Evolutionary conservation across 2,888 invertebrate species (phyloP).

Genomic region (Diloba caeruleocephala): DNA sequence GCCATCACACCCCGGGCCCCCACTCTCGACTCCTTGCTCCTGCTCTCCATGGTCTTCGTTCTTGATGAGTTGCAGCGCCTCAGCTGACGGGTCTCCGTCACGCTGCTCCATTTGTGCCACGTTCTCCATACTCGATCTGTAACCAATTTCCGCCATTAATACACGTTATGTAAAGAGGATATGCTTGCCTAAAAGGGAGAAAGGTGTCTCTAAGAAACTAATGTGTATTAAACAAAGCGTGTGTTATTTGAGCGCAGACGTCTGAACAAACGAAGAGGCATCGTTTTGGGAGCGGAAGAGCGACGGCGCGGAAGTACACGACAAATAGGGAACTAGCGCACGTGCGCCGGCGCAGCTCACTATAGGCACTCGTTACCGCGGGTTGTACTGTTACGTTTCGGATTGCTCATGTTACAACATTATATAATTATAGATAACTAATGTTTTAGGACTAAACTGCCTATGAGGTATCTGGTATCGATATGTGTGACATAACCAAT

Average conservation of each 20-base stretch:
- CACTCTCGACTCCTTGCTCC: slow-evolving; percentile 29
- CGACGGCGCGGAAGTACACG: slow-evolving; percentile 60
- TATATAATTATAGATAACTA: no score
- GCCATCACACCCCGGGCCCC: slow-evolving; percentile 9
- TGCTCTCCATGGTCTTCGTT: slow-evolving; percentile 71
- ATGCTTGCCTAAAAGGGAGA: slow-evolving; percentile 32
- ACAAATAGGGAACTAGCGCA: slow-evolving; percentile 66
- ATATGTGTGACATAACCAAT: no score
- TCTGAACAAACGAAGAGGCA: slow-evolving; percentile 50
- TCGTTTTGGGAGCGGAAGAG: slow-evolving; percentile 73
- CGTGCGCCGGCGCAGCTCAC: slow-evolving; percentile 52
- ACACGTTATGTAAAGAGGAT: slow-evolving; percentile 23
- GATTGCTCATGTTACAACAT: no score
- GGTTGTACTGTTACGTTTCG: no score
- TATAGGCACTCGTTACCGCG: not conserved
- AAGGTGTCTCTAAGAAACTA: slow-evolving; percentile 32
- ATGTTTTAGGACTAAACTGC: no score
- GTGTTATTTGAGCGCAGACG: slow-evolving; percentile 50
- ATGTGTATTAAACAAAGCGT: slow-evolving; percentile 38
- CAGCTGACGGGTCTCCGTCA: slow-evolving; percentile 60
- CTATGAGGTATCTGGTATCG: no score
- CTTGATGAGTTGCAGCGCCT: slow-evolving; percentile 83
- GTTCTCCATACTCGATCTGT: slow-evolving; percentile 68
- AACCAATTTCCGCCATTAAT: slow-evolving; percentile 20
- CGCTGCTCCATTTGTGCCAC: slow-evolving; percentile 65